Base-by-base conservation (phyloP, 2,797 vertebrate genomes). In the Pyrrhura leucotis region DNA sequence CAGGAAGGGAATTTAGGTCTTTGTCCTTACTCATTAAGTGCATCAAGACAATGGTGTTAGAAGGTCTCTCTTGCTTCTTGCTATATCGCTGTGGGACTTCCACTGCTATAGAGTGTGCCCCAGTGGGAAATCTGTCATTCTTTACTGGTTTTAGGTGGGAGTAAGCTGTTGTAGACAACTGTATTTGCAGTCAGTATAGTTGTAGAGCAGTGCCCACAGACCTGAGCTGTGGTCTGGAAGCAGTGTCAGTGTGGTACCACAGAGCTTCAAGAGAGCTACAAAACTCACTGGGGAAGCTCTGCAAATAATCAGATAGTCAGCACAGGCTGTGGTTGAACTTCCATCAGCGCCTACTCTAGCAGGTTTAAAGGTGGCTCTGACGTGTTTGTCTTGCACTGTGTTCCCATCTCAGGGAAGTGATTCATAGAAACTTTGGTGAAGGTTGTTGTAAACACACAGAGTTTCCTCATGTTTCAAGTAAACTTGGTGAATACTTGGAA, bases 91-190 rank as follows among this genome's bases (percentile, higher is more conserved):
- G 9, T 40, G 50, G 23, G 58, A 56, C 16, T 86, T 48, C 16
- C 5, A 54, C 25, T 7, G 4, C 53, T 62, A 1, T 8, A 26
- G 7, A 26, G 7, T 3, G 2, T 71, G 22, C 3, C 33, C 12
- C n/a, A 54, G 44, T 12, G 67, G 33, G 80, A 88, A 86, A 72
- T 33, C 20, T 86, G n/a, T 78, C 42, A 72, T 81, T 86, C 37
- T 78, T 67, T 65, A 75, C 53, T 13, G 25, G 1, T 65, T 75
- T 72, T 77, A 29, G 35, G 40, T 37, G 61, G 25, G 9, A 47
- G 3, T 56, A 35, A 83, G 14, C 16, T 39, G 48, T 68, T 21
- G 48, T 21, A 93, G 39, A 39, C 18, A 31, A 74, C 12, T 69
- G 13, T 67, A 39, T 58, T 75, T 87, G 21, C 16, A 66, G 22